Evolutionary conservation across 2,888 invertebrate species (phyloP), one percentile per base, ranked within the genome.

Genomic region (Buathra laborator): DNA sequence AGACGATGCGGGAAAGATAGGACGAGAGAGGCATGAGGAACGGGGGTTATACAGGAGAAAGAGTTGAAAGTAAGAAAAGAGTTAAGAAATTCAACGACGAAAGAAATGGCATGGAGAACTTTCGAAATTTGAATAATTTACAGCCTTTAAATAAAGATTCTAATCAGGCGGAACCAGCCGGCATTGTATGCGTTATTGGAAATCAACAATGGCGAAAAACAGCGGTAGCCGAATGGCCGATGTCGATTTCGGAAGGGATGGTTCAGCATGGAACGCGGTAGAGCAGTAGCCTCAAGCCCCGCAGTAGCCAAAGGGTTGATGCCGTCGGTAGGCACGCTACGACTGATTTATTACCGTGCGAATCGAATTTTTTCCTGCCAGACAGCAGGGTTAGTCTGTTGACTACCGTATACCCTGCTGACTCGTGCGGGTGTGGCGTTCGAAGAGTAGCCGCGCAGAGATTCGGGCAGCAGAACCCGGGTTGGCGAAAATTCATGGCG

Each of bases 331-430:
- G 82, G 78, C 81, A 32, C 79, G 74, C 78, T 67, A 72, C 74
- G 66, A 71, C 87, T 92, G 93, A 93, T 93, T 93, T 92, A 93
- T 92, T 91, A 84, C 89, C 86, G 48, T 89, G 90, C 90, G 89
- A 92, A 92, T 92, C 90, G 89, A 91, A 91, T 90, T 91, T 91
- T 92, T 90, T 90, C 81, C 85, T 74, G 53, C 51, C 74, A 72
- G 59, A 84, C 81, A 53, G 71, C 79, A 51, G 67, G 14, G 56
- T 75, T 37, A 51, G 62, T 72, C 70, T 59, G 19, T 76, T 51
- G 70, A 43, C 83, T 74, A 79, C 76, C 80, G 70, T 67, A 68
- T 79, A 74, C 12, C 62, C 44, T 51, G 80, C 81, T 81, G 84
- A 86, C 74, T 80, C 67, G 51, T 79, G 75, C 74, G 79, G 64